Evolutionary conservation across 1,140 invertebrate species (phyloP), one percentile per base, ranked within the genome.

Genomic region (Drosophila micromelanica): DNA sequence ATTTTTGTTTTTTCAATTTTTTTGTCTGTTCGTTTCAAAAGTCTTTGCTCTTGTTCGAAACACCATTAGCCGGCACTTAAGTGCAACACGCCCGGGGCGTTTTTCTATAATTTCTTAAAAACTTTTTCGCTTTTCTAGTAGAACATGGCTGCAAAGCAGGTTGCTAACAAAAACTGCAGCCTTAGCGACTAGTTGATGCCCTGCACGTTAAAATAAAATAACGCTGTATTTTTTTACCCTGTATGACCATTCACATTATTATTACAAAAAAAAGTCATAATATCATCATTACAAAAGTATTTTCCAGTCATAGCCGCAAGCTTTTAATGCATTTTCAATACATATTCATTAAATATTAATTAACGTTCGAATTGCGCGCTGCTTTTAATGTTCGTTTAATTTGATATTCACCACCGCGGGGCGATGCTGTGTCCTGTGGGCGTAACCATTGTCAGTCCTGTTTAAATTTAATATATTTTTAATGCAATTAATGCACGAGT

Each of bases 321-420:
- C 52, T 54, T 68, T 65, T 70, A 86, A 78, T 85, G 81, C 78
- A 70, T 86, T 80, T 75, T 71, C 81, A 75, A 85, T 85, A 86
- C 52, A 77, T 86, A 71, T 68, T 71, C 78, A 86, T 87, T 78
- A 87, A 81, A 81, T 78, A 81, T 86, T 86, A 86, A 86, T 86
- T 78, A 80, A 68, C 49, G 70, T 49, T 48, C 51, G 54, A 42
- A 65, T 63, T 38, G 38, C 20, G 49, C 61, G 37, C 42, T 43
- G 40, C 32, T 46, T 70, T 74, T 56, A 80, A 85, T 86, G 69
- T 64, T 51, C 71, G 73, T 78, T 86, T 86, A 86, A 85, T 85
- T 81, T 81, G 49, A 76, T 77, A 78, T 78, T 86, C 78, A 67
- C 55, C 76, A 38, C 71, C 20, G 51, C 38, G 13, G 55, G 15